Conservation (phyloP, 2,113 vertebrate species). For the Menura novaehollandiae region DNA sequence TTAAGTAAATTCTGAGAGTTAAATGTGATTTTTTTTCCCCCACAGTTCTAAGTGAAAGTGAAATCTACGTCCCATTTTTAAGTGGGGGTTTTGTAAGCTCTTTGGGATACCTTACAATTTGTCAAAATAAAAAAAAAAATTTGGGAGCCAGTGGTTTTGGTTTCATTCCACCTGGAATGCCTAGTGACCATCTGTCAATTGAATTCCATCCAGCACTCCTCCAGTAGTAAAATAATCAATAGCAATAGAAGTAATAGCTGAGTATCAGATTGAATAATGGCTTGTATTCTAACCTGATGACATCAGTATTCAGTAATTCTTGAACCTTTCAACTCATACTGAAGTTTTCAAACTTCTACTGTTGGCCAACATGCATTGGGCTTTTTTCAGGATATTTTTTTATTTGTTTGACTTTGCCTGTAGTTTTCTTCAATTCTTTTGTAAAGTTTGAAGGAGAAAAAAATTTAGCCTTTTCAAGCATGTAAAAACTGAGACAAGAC, state of each 20-base stretch:
- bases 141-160: not conserved
- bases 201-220: constrained; percentile 8
- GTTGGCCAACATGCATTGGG: not conserved
- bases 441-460: not conserved
- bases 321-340: constrained; percentile 13
- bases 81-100: not conserved
- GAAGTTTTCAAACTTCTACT: not conserved
- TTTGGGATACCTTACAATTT: not conserved
- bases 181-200: constrained; percentile 1
- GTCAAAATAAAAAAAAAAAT: not conserved
- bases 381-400: not conserved
- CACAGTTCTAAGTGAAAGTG: not conserved
- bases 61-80: not conserved
- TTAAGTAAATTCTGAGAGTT: not conserved
- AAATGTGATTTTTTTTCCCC: not conserved
- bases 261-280: constrained; percentile 42
- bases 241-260: constrained; percentile 42
- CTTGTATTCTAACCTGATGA: constrained; percentile 44
- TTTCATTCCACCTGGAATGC: not conserved
- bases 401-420: not conserved
- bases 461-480: not conserved
- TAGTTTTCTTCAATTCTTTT: not conserved
- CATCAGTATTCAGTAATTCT: constrained; percentile 33
- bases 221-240: constrained; percentile 42
- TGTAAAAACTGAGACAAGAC: not conserved